Base-by-base conservation (phyloP, 2,888 invertebrate genomes). In the Lithodes maja region DNA sequence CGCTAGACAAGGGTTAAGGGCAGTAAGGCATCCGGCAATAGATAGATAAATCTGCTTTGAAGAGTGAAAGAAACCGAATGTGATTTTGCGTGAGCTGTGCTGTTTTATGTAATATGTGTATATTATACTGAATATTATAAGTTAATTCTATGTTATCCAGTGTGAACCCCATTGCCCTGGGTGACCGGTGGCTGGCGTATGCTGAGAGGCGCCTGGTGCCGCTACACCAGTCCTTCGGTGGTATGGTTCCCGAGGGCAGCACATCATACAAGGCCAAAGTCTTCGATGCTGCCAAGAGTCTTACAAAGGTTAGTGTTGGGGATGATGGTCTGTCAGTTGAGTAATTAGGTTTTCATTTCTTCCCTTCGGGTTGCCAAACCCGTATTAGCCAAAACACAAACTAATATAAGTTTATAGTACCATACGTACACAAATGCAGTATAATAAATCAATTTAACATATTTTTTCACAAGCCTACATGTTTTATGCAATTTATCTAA, bases 221-320 rank as follows among this genome's bases (percentile, higher is more conserved):
- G n/a, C 69, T 89, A 54, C 89, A 90, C 33, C 89, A 91, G 87
- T 90, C 90, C 15, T 89, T 85, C 55, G 90, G 90, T 55, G 91
- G 91, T 0, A 89, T 89, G 84, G 85, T 85, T 3, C 55, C 85
- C 5, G 97, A 97, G 93, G 97, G 97, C 15, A 96, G 97, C 15
- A 96, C 97, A 93, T 95, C 95, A 0, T 95, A 95, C 92, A 98
- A 98, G 79, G 98, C 99, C 0, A 97, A 98, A 0, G 97, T 99
- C 85, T 95, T 99, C 9, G 97, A 98, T 94, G 98, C 98, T 1
- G 99, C 99, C 33, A 99, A 99, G 94, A 97, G 97, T 49, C 95
- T 99, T 69, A 97, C 98, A 89, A 97, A 98, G 94, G 94, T 94
- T 52, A 61, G 85, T 50, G 33, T 33, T 33, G 33, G 33, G 33